A percentile compares a stretch with the other conserved stretches of the same genome.
phyloP scores from a whole-genome alignment of 2,113 vertebrate genomes.

The Chloropsis cyanopogon region DNA sequence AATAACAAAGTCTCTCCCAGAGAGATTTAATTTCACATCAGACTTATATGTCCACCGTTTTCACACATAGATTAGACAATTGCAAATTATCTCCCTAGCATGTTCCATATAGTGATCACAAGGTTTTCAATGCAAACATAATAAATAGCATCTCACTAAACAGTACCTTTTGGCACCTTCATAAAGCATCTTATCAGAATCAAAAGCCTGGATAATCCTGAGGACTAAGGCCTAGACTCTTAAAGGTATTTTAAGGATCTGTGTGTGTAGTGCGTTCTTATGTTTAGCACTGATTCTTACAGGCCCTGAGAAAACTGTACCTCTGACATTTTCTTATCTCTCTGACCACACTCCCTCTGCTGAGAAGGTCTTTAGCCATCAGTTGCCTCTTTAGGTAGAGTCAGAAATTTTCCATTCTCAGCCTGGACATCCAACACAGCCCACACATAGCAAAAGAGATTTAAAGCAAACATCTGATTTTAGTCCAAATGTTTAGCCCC shows the following conservation, averaged over 20 bases:
- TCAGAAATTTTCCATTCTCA: not conserved
- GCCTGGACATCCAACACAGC: not conserved
- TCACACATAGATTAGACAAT: not conserved
- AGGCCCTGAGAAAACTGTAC: not conserved
- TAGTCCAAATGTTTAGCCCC: not conserved
- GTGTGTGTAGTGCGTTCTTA: not conserved
- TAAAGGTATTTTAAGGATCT: slow-evolving; percentile 32
- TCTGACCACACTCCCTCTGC: not conserved
- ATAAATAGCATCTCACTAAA: not conserved
- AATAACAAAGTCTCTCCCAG: not conserved
- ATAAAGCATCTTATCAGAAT: slow-evolving; percentile 37
- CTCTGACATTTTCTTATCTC: slow-evolving; percentile 42
- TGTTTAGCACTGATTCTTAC: not conserved
- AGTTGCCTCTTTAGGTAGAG: not conserved
- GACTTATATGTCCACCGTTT: not conserved
- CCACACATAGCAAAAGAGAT: not conserved
- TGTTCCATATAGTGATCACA: not conserved
- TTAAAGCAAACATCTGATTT: not conserved
- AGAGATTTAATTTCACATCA: not conserved
- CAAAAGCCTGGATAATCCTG: slow-evolving; percentile 35
- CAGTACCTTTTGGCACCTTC: not conserved
- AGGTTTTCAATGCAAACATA: not conserved
- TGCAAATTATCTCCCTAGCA: not conserved
- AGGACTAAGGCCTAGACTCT: not conserved
- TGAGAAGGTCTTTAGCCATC: not conserved